phyloP scores from a whole-genome alignment of 2,888 invertebrate species.

The Acleris literana region DNA sequence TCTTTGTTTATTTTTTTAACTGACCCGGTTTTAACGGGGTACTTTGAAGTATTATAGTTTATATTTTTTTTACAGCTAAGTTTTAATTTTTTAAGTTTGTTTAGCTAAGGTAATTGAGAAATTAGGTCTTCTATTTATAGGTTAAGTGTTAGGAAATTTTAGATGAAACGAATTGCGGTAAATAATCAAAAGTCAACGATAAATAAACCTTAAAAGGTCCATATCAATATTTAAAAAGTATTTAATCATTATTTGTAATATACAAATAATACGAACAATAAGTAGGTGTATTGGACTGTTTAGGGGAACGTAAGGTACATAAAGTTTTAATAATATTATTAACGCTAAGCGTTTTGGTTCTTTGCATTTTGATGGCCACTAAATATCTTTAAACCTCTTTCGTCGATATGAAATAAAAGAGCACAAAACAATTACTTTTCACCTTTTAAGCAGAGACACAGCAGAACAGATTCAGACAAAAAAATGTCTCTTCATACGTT shows the following conservation, averaged over 20 bases:
- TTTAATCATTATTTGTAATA: slow-evolving; percentile 78
- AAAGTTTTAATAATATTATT: slow-evolving; percentile 29
- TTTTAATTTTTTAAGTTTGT: slow-evolving; percentile 44
- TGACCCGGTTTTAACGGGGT: slow-evolving; percentile 78
- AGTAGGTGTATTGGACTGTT: slow-evolving; percentile 74
- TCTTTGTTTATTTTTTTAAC: slow-evolving; percentile 54
- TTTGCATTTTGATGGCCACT: slow-evolving; percentile 30
- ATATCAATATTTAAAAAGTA: slow-evolving; percentile 81
- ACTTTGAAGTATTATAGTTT: slow-evolving; percentile 79
- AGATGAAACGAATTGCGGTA: slow-evolving; percentile 61
- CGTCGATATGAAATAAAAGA: too few species aligned
- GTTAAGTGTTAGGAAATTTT: slow-evolving; percentile 66
- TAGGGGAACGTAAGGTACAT: slow-evolving; percentile 50
- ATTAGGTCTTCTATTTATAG: slow-evolving; percentile 68
- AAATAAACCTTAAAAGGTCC: slow-evolving; percentile 79
- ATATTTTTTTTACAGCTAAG: slow-evolving; percentile 54
- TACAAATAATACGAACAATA: slow-evolving; percentile 77
- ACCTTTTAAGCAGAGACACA: too few species aligned
- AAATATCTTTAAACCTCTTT: neutral
- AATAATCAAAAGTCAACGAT: slow-evolving; percentile 68
- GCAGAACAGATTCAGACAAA: too few species aligned
- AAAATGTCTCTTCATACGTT: too few species aligned
- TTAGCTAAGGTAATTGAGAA: slow-evolving; percentile 60
- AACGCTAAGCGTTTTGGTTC: slow-evolving; percentile 74
- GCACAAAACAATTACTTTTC: too few species aligned